Base-by-base conservation (phyloP, 2,113 vertebrate genomes). In the Pollachius pollachius region DNA sequence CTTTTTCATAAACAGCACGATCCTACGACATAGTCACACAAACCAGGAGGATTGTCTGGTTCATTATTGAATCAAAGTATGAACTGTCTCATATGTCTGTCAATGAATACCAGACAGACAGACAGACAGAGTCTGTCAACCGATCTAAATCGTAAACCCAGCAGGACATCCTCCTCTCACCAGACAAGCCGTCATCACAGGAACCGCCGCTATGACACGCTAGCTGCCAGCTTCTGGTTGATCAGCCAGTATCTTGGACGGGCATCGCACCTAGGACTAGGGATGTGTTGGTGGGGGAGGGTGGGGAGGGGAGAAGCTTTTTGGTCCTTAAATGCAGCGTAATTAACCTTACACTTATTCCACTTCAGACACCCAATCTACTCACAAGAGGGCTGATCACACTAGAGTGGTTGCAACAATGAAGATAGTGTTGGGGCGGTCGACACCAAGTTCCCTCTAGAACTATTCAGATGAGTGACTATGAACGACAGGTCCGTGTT, bases 61-160 rank as follows among this genome's bases (percentile, higher is more conserved):
- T 70, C 62, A 73, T 82, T 72, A 68, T 71, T 68, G 48, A 80
- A 84, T 83, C 69, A 83, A 77, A 83, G 61, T 70, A 75, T 63
- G 73, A 73, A 71, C 79, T 80, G 65, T 75, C 79, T 81, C 64
- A 74, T 83, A 75, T 87, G 83, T 80, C 80, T 76, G 76, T 81
- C 71, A 80, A 86, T 87, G 85, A 90, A 89, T 74, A 88, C 77
- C 81, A 72, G 75, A 72, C 73, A 87, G 81, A 73, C 37, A 71
- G 64, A 70, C 6, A 41, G 37, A 41, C 3, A 41, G 2, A 64
- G 80, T 78, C 86, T 90, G 87, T 84, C 88, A 88, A 83, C 72
- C 74, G 76, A 67, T 82, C 88, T 77, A 88, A 89, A 88, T 17
- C 88, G 84, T 76, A 86, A 81, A 91, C 88, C 37, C 87, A 88